Base-by-base conservation (phyloP, 1,140 invertebrate species). In the Trinorchestia longiramus region DNA sequence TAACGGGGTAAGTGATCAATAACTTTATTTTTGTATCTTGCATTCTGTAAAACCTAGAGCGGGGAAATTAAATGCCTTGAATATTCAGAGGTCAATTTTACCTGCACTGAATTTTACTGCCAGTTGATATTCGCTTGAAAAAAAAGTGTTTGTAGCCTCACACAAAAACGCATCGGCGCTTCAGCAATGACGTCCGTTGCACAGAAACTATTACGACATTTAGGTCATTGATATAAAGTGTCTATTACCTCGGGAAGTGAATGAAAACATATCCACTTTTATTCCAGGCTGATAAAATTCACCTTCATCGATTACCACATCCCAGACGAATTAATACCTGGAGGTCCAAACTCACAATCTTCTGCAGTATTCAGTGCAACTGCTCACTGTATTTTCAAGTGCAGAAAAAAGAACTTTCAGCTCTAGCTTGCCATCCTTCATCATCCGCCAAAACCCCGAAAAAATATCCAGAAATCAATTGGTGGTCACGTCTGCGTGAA, bases 401-500 rank as follows among this genome's bases (percentile, higher is more conserved):
- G 62, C 1, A 77, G 62, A 77, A 77, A 77, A 77, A 77, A 77
- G 8, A 28, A 77, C 62, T 77, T 77, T 28, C 62, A 77, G 62
- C 28, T 77, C 62, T 77, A 11, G 11, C 62, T 77, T 77, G 62
- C 62, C 62, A 77, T 77, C 62, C 62, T 77, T 77, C 62, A 77
- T 77, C 62, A 77, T 77, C 62, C 62, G 62, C 62, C 15, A 77
- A 77, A 77, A 36, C 15, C 28, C 62, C 8, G 62, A 77, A 77
- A 77, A 77, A 77, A 77, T 77, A 77, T 77, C 62, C 28, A 77
- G 62, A 77, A 77, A 77, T 77, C 62, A 77, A 77, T 77, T 77
- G 62, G 28, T 28, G 62, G 62, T 77, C 62, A 77, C 62, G 62
- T 77, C 62, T 77, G 15, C 62, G 62, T 77, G 62, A 77, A 77